phyloP scores from a whole-genome alignment of 2,113 vertebrate species.

The human (Homo sapiens) region DNA sequence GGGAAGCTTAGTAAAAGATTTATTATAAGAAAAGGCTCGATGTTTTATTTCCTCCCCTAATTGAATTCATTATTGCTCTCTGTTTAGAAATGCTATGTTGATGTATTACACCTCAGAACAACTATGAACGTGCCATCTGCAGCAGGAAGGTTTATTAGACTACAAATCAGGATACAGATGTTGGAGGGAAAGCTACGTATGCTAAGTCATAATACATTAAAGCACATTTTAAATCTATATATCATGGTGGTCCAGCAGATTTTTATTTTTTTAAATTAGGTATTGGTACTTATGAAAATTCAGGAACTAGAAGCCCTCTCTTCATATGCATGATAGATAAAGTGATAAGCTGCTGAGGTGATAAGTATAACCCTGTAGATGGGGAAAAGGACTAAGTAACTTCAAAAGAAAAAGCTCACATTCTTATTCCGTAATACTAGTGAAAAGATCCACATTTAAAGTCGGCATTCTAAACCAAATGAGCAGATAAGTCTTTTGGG shows the following conservation, averaged over 20 bases:
- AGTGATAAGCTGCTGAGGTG: slow-evolving; percentile 23
- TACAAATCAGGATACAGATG: slow-evolving; percentile 84
- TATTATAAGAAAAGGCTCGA: slow-evolving; percentile 82
- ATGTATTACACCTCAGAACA: slow-evolving; percentile 83
- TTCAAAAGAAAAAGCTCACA: slow-evolving; percentile 66
- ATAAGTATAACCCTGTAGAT: neutral
- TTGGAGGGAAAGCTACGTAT: slow-evolving; percentile 74
- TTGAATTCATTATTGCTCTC: slow-evolving; percentile 87
- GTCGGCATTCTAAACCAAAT: slow-evolving; percentile 29
- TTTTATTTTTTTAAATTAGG: slow-evolving; percentile 68
- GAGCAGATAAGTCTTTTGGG: slow-evolving; percentile 37
- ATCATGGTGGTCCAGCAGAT: slow-evolving; percentile 60
- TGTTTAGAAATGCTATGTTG: slow-evolving; percentile 83
- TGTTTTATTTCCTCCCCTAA: slow-evolving; percentile 86
- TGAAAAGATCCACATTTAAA: slow-evolving; percentile 56
- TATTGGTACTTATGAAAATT: slow-evolving; percentile 70
- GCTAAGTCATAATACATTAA: slow-evolving; percentile 76
- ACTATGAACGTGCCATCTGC: slow-evolving; percentile 77
- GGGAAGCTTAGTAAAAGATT: slow-evolving; percentile 85
- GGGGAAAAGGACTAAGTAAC: slow-evolving; percentile 59
- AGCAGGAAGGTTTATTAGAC: slow-evolving; percentile 79
- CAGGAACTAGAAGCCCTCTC: slow-evolving; percentile 59
- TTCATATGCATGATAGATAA: neutral
- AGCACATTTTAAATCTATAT: slow-evolving; percentile 78
- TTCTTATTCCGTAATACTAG: slow-evolving; percentile 28